phyloP scores from a whole-genome alignment of 2,888 invertebrate species.

The Eugnorisma glareosa region DNA sequence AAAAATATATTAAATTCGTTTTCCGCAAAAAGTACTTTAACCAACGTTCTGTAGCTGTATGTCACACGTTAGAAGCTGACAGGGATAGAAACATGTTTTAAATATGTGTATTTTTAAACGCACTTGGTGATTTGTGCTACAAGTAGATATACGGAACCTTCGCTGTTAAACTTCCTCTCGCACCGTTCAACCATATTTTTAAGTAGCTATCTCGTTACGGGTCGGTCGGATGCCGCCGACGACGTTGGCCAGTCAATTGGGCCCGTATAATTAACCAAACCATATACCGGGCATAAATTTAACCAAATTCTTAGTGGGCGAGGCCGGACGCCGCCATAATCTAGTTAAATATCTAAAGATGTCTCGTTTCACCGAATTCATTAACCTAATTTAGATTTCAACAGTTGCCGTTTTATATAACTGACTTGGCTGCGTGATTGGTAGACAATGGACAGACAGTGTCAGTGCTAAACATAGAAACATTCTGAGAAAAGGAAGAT shows the following conservation, averaged over 20 bases:
- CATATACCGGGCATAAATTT: conserved; percentile 43
- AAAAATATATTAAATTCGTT: neutral
- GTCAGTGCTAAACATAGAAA: neutral
- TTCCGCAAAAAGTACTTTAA: neutral
- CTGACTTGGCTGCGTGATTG: neutral
- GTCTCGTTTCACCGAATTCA: conserved; percentile 41
- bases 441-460: neutral
- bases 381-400: conserved; percentile 47
- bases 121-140: neutral
- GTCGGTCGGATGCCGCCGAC: neutral
- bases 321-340: conserved; percentile 19
- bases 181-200: neutral
- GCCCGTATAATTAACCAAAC: conserved; percentile 41
- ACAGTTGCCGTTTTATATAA: conserved; percentile 7
- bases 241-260: conserved; percentile 5
- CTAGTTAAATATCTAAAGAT: conserved; percentile 46
- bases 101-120: neutral
- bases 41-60: neutral
- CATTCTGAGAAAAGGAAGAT: neutral
- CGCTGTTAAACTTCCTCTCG: neutral
- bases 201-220: conserved; percentile 31
- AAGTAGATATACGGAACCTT: conserved; percentile 20
- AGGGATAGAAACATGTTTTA: neutral
- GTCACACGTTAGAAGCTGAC: neutral
- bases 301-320: conserved; percentile 19